Conservation (phyloP, 2,113 vertebrate genomes). For the Hydropotes inermis region DNA sequence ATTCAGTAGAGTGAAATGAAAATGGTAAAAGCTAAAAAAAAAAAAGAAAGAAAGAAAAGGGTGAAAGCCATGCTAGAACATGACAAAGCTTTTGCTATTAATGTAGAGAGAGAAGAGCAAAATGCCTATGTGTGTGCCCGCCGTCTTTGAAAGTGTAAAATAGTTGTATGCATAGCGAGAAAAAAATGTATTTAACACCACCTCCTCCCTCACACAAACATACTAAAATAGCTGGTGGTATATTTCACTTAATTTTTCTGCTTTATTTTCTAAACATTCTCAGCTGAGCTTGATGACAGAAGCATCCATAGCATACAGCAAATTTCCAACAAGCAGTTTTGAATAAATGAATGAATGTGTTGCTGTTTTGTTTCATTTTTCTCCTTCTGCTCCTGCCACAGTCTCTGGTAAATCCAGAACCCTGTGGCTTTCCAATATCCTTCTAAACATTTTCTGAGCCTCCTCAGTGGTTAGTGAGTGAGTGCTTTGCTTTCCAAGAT, state of each 20-base stretch:
- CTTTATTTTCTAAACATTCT: neutral
- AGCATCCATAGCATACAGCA: accelerated
- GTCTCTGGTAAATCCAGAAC: neutral
- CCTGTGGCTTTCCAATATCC: neutral
- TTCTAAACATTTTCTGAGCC: neutral
- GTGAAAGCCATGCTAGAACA: neutral
- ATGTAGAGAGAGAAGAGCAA: neutral
- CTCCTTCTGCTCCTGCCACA: neutral
- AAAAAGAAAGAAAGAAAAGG: too few relatives aligned
- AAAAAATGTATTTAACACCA: neutral
- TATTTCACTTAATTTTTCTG: neutral
- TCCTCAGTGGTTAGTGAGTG: neutral
- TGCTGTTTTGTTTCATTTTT: neutral
- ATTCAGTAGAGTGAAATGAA: neutral
- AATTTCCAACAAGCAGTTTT: neutral
- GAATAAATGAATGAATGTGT: neutral
- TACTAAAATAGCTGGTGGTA: neutral
- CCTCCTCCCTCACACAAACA: accelerated
- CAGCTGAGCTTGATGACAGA: too few relatives aligned
- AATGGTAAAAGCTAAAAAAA: neutral
- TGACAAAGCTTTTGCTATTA: neutral
- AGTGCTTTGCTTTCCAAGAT: neutral
- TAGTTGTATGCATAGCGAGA: neutral
- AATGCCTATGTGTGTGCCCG: neutral
- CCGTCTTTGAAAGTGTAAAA: neutral